Evolutionary conservation across 2,113 vertebrate species (phyloP).

Genomic region (Tylochromis polylepis): DNA sequence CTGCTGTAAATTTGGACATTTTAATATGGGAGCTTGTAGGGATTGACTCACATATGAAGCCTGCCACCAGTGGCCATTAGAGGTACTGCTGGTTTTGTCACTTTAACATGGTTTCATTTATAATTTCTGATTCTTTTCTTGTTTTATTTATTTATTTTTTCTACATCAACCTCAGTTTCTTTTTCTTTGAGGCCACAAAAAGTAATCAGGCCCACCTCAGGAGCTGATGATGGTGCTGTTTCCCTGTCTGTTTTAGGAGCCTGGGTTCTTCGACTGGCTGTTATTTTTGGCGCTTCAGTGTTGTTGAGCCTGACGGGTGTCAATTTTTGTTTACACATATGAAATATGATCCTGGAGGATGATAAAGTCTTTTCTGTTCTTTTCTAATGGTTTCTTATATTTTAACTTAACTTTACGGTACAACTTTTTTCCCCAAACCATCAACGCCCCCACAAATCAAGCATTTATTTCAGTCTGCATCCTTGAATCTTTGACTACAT

Average conservation of each 20-base stretch:
- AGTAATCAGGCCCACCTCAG: neutral
- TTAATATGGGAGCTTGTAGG: rapidly evolving
- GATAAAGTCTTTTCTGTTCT: no score
- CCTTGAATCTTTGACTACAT: rapidly evolving
- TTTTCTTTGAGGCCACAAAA: neutral
- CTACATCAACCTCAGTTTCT: neutral
- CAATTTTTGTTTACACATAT: neutral
- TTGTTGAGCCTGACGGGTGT: neutral
- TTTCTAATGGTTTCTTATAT: no score
- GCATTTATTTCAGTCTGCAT: neutral
- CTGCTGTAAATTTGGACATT: neutral
- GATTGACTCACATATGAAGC: neutral
- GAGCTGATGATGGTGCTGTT: rapidly evolving
- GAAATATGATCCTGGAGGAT: neutral
- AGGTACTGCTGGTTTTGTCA: neutral
- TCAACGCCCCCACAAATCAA: neutral
- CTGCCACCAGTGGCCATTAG: neutral
- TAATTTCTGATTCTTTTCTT: neutral
- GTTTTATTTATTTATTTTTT: neutral
- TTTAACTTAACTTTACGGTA: neutral
- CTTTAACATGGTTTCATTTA: neutral
- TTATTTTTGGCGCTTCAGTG: neutral
- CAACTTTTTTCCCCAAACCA: neutral
- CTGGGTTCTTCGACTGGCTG: no score
- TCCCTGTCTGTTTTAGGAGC: neutral